A percentile compares a stretch with the other conserved stretches of the same genome.
phyloP scores from a whole-genome alignment of 2,113 vertebrate genomes.

The Paramisgurnus dabryanus region DNA sequence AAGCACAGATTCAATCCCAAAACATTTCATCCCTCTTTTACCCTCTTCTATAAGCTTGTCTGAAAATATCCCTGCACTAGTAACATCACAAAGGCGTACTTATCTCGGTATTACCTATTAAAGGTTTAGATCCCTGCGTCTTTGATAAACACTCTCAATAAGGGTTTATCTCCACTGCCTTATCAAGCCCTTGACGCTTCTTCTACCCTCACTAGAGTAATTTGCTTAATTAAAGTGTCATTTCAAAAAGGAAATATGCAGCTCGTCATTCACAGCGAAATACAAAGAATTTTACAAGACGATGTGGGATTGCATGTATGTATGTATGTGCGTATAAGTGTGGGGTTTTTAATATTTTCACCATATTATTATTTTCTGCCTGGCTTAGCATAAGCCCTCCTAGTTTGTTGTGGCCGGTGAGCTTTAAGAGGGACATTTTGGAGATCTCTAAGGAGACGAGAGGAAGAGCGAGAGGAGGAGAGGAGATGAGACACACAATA shows the following conservation, averaged over 20 bases:
- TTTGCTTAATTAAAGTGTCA: constrained; percentile 86
- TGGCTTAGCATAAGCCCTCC: constrained; percentile 68
- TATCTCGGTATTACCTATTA: constrained; percentile 84
- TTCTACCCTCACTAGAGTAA: constrained; percentile 72
- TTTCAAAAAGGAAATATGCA: constrained; percentile 76
- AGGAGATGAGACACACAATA: constrained; percentile 63
- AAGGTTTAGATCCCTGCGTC: constrained; percentile 77
- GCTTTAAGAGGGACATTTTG: constrained; percentile 55
- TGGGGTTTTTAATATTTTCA: constrained; percentile 33
- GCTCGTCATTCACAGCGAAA: constrained; percentile 54
- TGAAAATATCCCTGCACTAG: constrained; percentile 73
- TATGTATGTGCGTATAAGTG: background rate
- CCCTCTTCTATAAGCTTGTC: constrained; percentile 71
- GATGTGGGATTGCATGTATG: constrained; percentile 38
- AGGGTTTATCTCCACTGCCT: constrained; percentile 74
- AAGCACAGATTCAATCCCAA: constrained; percentile 67
- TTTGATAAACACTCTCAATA: constrained; percentile 79
- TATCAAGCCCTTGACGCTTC: constrained; percentile 76
- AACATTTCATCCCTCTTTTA: constrained; percentile 66
- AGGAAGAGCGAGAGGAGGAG: constrained; percentile 28
- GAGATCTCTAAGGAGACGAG: constrained; percentile 53
- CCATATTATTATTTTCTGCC: constrained; percentile 52
- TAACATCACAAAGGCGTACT: constrained; percentile 80
- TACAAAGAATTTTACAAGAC: constrained; percentile 74
- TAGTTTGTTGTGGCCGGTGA: constrained; percentile 51